These are phyloP conservation scores for Orestias chungarensis DNA, from an alignment of 2,797 vertebrate species.

Conservation along the genomic window DNA sequence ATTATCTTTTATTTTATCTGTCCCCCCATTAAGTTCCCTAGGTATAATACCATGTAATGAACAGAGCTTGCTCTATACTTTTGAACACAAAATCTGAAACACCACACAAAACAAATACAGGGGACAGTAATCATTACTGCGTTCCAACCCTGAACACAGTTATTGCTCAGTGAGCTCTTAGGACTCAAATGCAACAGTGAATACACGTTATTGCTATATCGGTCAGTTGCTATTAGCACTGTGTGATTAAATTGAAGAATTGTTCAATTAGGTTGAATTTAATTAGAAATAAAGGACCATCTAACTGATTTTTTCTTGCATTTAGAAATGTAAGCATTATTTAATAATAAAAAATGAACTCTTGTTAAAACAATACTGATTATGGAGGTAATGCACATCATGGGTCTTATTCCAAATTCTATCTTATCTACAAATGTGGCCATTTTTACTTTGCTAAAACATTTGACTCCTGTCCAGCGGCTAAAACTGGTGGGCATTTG, in stretches of 20 bases:
- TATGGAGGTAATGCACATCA: constrained; percentile 47
- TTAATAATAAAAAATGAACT: constrained; percentile 67
- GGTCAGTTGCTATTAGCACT: constrained; percentile 55
- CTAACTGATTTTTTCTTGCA: constrained; percentile 59
- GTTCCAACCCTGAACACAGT: constrained; percentile 5
- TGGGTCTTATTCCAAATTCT: constrained; percentile 32
- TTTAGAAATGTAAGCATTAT: constrained; percentile 56
- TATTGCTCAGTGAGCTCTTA: constrained; percentile 29
- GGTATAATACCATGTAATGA: neutral
- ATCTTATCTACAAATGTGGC: constrained; percentile 36
- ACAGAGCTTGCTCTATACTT: constrained; percentile 5
- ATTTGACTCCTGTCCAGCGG: constrained; percentile 36
- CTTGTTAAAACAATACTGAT: constrained; percentile 66
- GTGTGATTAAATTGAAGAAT: constrained; percentile 61
- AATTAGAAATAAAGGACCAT: constrained; percentile 53
- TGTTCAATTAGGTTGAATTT: constrained; percentile 56
- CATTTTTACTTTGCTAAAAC: constrained; percentile 39
- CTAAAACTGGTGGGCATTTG: constrained; percentile 30
- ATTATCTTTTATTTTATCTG: neutral
- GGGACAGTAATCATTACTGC: constrained; percentile 1
- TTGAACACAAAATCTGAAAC: constrained; percentile 4
- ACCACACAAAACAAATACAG: neutral
- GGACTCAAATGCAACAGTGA: constrained; percentile 42
- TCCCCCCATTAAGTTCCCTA: neutral
- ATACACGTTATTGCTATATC: constrained; percentile 50